Conservation (phyloP, 2,113 vertebrate species). For the Gobiocypris rarus region DNA sequence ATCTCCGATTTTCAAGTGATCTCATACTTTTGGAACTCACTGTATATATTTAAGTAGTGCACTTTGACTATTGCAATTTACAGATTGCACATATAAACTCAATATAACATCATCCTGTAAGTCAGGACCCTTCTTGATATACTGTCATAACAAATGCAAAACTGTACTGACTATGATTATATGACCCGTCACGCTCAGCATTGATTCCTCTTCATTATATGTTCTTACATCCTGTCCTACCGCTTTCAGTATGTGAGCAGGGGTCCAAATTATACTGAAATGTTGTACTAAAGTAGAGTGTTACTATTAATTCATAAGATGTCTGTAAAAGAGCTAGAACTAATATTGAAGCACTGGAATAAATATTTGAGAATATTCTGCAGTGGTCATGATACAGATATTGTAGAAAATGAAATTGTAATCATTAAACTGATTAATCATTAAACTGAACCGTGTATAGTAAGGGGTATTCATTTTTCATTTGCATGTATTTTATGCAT, state of each 20-base stretch:
- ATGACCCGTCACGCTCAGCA: conserved; percentile 7
- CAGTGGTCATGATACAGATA: not conserved
- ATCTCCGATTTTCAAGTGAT: not conserved
- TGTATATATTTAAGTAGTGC: not conserved
- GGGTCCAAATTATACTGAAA: not conserved
- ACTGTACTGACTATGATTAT: conserved; percentile 20
- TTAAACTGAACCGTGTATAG: not conserved
- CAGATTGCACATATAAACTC: not conserved
- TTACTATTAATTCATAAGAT: conserved; percentile 1
- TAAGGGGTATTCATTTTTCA: not conserved
- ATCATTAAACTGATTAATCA: not conserved
- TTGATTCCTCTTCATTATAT: conserved; percentile 11
- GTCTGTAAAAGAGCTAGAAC: not conserved
- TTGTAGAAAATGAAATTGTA: not conserved
- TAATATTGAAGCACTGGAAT: not conserved
- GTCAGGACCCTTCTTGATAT: conserved; percentile 15
- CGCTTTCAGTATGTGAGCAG: conserved; percentile 5
- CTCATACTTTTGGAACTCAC: not conserved
- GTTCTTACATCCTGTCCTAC: not conserved
- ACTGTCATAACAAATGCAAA: conserved; percentile 42
- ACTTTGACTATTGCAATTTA: not conserved
- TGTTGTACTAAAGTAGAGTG: not conserved
- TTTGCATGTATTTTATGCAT: not conserved
- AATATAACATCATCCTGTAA: not conserved
- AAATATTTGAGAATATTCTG: not conserved